phyloP scores from a whole-genome alignment of 2,797 vertebrate species.

The Sebastes nivosus region DNA sequence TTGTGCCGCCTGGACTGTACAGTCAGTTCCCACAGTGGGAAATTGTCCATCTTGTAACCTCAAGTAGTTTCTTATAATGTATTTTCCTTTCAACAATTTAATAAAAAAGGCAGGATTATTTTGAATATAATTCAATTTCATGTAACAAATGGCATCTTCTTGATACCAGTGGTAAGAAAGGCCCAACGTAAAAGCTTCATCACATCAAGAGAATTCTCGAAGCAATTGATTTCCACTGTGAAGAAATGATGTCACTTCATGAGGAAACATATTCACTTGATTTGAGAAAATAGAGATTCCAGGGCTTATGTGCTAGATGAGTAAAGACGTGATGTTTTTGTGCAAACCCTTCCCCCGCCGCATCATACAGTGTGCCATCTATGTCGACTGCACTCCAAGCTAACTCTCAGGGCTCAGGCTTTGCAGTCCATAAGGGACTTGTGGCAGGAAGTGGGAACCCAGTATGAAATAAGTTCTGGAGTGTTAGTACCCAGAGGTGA shows the following conservation, averaged over 20 bases:
- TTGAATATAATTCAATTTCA: background rate
- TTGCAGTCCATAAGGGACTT: slow-evolving; percentile 40
- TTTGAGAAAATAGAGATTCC: background rate
- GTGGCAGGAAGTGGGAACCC: slow-evolving; percentile 53
- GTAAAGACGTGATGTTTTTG: background rate
- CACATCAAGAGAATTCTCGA: background rate
- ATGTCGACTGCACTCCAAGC: slow-evolving; percentile 27
- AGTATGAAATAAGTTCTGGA: slow-evolving; percentile 43
- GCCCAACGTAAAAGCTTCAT: background rate
- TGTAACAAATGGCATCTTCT: background rate
- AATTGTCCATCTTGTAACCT: background rate
- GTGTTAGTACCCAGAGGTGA: slow-evolving; percentile 62
- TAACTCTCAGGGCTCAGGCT: slow-evolving; percentile 24
- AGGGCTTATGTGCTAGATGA: background rate
- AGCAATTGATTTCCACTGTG: background rate
- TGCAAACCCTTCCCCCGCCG: slow-evolving; percentile 21
- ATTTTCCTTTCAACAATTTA: background rate
- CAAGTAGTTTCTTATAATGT: background rate
- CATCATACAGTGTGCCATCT: slow-evolving; percentile 29
- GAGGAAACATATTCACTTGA: background rate
- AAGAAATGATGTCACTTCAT: background rate
- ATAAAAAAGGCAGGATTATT: background rate
- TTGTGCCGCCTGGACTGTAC: background rate
- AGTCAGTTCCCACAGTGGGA: background rate
- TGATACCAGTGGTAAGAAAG: background rate